Evolutionary conservation across 2,797 vertebrate genomes (phyloP), one percentile per base, ranked within the genome.

Genomic region (Semaprochilodus insignis): DNA sequence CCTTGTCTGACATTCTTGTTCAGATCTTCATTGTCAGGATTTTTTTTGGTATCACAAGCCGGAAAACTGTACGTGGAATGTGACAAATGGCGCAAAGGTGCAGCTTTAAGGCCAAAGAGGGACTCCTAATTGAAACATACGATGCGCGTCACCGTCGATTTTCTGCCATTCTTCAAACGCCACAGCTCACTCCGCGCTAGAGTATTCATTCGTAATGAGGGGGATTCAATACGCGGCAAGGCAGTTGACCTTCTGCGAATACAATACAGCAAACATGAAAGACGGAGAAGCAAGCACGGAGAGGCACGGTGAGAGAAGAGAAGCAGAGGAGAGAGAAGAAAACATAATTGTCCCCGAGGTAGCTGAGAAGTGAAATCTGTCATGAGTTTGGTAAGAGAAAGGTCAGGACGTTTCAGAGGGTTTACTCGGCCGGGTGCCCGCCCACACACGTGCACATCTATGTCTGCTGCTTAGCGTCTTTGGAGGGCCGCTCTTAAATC

Each of bases 261-360:
- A 74, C 23, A 40, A 60, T 40, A 36, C 73, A 40, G 31, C 3
- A 21, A 23, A 74, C 16, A 21, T 11, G 19, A 40, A 60, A 60
- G 73, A 60, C 54, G 17, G 54, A 57, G 54, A 19, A 60, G 54
- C 15, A 1, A 59, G 40, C 6, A 10, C 8, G 2, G 3, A 40
- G 17, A 23, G 54, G 31, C 19, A 23, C 19, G 17, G 34, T 23
- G 27, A 17, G 71, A 73, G 51, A 54, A 31, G 16, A 27, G 72
- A 40, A 23, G 19, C 1, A 15, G 31, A 59, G 11, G 27, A 70
- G 67, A 70, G 6, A 71, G n/a, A 51, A 69, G 34, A 72, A 70
- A 78, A 70, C 77, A 74, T 87, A 87, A 87, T 82, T 87, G 85
- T 87, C 81, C 83, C 83, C 80, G 79, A 82, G 76, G 80, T 84